Evolutionary conservation across 2,113 vertebrate genomes (phyloP), one percentile per base, ranked within the genome.

Genomic region (Leptobrachium ailaonicum): DNA sequence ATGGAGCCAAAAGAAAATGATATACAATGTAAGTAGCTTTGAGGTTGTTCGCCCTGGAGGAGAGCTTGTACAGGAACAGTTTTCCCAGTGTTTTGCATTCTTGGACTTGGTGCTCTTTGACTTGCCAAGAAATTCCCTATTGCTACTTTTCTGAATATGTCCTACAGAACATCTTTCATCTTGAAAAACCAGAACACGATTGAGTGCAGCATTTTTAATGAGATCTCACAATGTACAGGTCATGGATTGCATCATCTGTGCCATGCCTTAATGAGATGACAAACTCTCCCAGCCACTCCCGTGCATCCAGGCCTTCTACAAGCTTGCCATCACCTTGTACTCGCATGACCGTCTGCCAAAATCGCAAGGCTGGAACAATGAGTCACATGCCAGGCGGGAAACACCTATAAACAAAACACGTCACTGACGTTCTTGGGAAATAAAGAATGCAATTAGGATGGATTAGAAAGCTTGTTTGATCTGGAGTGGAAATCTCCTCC

Each of bases 341-440:
- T 72, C 50, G 32, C 63, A 5, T 66, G 2, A 4, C 13, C 56
- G 13, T 12, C 6, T 76, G 74, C 74, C 74, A 76, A 53, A 12
- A 64, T 14, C 42, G 13, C 62, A 67, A 13, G 11, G 44, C 20
- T 66, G 42, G 42, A 11, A 20, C 43, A 40, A 47, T 66, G 44
- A 66, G 43, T 75, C 73, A 71, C 41, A 53, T 14, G 60, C 41
- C 10, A 66, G 13, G 4, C 13, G 44, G 74, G 60, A 75, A 66
- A 42, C 73, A 75, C 73, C 60, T 75, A 45, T 40, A 71, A 50
- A 53, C 43, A 50, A 9, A 68, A 44, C 41, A 68, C 20, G 1
- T 50, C 45, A 20, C 5, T 8, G 43, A 50, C 13, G 12, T 9
- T 71, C n/a, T 13, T n/a, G 44, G n/a, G 44, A 60, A 50, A 50